These are phyloP conservation scores for Monarcha castaneiventris DNA, from an alignment of 2,113 vertebrate genomes.

Conservation along the genomic window DNA sequence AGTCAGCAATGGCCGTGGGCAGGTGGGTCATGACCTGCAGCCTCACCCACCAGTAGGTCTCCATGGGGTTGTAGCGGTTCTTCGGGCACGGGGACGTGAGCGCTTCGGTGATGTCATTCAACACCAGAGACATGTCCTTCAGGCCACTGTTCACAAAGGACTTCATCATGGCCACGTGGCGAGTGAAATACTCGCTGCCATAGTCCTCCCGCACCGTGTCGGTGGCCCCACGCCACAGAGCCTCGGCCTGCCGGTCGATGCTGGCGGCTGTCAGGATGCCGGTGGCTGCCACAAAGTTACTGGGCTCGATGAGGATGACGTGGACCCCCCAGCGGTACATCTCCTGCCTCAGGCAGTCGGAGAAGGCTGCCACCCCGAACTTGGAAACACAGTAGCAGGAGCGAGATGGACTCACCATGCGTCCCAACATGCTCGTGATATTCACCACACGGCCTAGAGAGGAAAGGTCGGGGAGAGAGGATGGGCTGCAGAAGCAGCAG, in stretches of 20 bases:
- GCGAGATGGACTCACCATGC: slow-evolving; percentile 76
- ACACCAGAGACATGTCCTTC: slow-evolving; percentile 69
- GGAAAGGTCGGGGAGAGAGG: not conserved
- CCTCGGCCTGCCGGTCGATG: slow-evolving; percentile 69
- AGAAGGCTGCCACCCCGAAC: slow-evolving; percentile 84
- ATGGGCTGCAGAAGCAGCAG: not conserved
- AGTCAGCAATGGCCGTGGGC: slow-evolving; percentile 78
- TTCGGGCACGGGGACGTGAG: slow-evolving; percentile 74
- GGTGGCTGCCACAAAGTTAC: slow-evolving; percentile 83
- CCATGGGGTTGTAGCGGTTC: slow-evolving; percentile 80
- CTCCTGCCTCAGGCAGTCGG: slow-evolving; percentile 86
- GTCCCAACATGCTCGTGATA: slow-evolving; percentile 80
- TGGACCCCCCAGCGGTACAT: slow-evolving; percentile 86
- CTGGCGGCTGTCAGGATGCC: slow-evolving; percentile 75
- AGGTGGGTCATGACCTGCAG: slow-evolving; percentile 81
- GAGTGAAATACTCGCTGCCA: slow-evolving; percentile 74
- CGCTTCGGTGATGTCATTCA: slow-evolving; percentile 78
- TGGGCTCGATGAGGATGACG: slow-evolving; percentile 80
- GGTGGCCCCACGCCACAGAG: slow-evolving; percentile 77
- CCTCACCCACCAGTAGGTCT: slow-evolving; percentile 83
- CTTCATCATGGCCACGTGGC: slow-evolving; percentile 73
- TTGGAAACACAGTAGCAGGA: slow-evolving; percentile 87
- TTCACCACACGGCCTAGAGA: slow-evolving; percentile 84
- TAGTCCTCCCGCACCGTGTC: slow-evolving; percentile 75
- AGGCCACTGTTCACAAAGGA: slow-evolving; percentile 76